These are phyloP conservation scores for Tanypteryx hageni DNA, from an alignment of 2,888 invertebrate genomes.

Conservation along the genomic window DNA sequence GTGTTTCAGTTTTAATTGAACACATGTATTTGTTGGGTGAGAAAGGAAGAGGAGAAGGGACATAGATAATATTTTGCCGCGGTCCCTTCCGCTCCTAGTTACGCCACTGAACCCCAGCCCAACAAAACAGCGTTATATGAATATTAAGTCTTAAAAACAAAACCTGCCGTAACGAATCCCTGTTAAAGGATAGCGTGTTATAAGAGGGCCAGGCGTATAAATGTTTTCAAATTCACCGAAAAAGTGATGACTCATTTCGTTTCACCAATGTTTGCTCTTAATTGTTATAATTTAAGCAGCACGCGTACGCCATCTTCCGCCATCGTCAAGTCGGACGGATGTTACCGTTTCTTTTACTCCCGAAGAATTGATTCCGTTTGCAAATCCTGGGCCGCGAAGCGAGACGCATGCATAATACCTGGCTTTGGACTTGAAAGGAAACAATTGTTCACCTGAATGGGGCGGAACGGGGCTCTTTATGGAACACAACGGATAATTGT, in stretches of 20 bases:
- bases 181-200: not conserved
- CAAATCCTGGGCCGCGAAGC: not conserved
- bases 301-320: not conserved
- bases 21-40: too few relatives aligned
- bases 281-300: not conserved
- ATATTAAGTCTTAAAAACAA: too few relatives aligned
- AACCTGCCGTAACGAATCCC: too few relatives aligned
- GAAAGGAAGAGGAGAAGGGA: too few relatives aligned
- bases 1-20: too few relatives aligned
- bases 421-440: not conserved
- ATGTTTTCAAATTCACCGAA: not conserved
- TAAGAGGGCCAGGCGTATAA: not conserved
- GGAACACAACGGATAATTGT: not conserved
- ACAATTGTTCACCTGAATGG: constrained; percentile 9
- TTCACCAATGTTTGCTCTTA: not conserved
- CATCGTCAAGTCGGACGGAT: not conserved
- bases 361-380: not conserved
- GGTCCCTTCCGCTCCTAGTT: too few relatives aligned
- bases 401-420: not conserved
- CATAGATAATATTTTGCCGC: too few relatives aligned
- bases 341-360: not conserved
- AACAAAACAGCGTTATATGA: too few relatives aligned
- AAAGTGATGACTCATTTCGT: not conserved
- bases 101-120: too few relatives aligned
- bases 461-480: not conserved